Base-by-base conservation (phyloP, 2,113 vertebrate genomes). In the Petrocephalus zakoni region DNA sequence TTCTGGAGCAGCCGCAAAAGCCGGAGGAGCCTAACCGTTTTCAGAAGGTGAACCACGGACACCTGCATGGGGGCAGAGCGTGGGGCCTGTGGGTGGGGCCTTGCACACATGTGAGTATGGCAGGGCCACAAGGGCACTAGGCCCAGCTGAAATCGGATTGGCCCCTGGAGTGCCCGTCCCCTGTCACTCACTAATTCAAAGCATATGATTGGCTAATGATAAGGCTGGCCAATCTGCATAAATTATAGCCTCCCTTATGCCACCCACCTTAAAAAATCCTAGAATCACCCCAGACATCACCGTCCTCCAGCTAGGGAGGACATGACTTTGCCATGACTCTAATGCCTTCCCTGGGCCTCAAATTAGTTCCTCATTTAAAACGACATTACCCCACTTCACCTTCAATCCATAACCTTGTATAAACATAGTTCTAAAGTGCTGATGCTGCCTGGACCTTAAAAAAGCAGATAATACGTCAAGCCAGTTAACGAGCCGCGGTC, bases 1-100 rank as follows among this genome's bases (percentile, higher is more conserved):
- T 99, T 99, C 95, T 99, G 98, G 46, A 99, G 96, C 42, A 99
- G 97, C 7, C 98, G 97, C 90, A 99, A 89, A 87, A 99, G 95
- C 0, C 98, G 97, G 22, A 99, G 95, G 85, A 99, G 94, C 11
- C 98, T 91, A 0, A 99, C 97, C 0, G 98, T 99, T 94, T 99
- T 99, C 75, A 99, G 92, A 53, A 99, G 96, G 91, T 99, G 98
- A 56, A 99, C 98, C 11, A 99, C 97, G 0, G 98, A 99, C 91
- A 98, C 97, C 98, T 99, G 89, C 13, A 46, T 87, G 5, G 46
- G 72, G 6, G 4, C 21, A 3, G 5, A 2, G 4, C n/a, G 21
- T 0, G 19, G 21, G 56, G 37, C 25, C 25, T 29, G 22, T 21
- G 53, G 8, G 8, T 37, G 0, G 11, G 29, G 53, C 42, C 19